Base-by-base conservation (phyloP, 2,797 vertebrate species). In the Bovichtus variegatus region DNA sequence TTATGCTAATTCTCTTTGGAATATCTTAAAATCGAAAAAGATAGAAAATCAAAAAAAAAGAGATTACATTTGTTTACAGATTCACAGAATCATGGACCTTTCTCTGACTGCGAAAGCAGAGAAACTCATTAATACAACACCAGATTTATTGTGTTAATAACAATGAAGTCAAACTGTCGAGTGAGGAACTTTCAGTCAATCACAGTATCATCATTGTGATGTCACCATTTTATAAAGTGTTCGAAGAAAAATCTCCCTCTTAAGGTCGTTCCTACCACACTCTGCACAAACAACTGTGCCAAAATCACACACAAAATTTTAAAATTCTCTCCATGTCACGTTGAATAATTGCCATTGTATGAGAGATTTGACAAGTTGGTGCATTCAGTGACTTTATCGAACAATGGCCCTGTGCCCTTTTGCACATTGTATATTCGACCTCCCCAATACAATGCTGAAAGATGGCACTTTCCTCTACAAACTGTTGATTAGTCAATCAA, bases 161-260 rank as follows among this genome's bases (percentile, higher is more conserved):
- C 29, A 70, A 61, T 31, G 12, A 79, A 49, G 34, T 73, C 55
- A 76, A 82, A 80, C 25, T 62, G 51, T 60, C 47, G 16, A 50
- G 59, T 27, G 6, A 74, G 55, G 44, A 77, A 64, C 73, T 57
- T 55, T 29, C 43, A 64, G 13, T 31, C 46, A 9, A 16, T 40
- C 21, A 9, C 34, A 57, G 31, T 36, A 13, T 57, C n/a, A n/a
- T 38, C 5, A 53, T 53, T 25, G 50, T 27, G 15, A 16, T 53
- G 25, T 2, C 6, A 7, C 8, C 25, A 47, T 21, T 47, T 25
- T 54, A 3, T 55, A 55, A 6, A n/a, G 29, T 53, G 6, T 11
- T 18, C 3, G 58, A 51, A 31, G 10, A 65, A 50, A 23, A 50
- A 9, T 29, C 31, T 29, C 36, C 8, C 3, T 43, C 38, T 36